phyloP scores from a whole-genome alignment of 2,113 vertebrate genomes.

The Chamaetylas fuelleborni region DNA sequence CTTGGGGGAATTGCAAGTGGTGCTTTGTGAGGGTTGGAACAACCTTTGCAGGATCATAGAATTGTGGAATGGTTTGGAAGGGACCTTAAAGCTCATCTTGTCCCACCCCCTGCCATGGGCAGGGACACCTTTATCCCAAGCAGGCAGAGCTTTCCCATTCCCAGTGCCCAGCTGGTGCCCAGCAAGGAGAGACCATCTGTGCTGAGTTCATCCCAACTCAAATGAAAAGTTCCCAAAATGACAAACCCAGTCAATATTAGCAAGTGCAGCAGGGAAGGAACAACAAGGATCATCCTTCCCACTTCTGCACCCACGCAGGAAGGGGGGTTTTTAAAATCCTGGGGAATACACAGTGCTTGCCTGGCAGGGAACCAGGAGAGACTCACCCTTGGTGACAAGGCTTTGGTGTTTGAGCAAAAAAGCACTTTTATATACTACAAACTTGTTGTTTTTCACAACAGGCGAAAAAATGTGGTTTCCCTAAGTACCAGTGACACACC shows the following conservation, averaged over 20 bases:
- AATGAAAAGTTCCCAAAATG: background rate
- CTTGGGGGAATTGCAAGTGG: background rate
- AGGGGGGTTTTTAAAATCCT: background rate
- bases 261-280: background rate
- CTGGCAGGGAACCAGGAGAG: background rate
- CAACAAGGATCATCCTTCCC: background rate
- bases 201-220: background rate
- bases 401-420: background rate
- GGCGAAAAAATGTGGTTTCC: background rate
- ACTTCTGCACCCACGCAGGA: background rate
- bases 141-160: background rate
- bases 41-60: background rate
- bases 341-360: background rate
- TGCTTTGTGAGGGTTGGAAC: background rate
- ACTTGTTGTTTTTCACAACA: slow-evolving; percentile 7
- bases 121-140: background rate
- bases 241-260: background rate
- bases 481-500: background rate
- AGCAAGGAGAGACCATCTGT: background rate
- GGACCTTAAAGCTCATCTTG: background rate
- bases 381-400: background rate
- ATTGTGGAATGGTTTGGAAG: background rate
- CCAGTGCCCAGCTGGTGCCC: background rate
- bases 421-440: background rate
- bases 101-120: background rate